A percentile compares a stretch with the other conserved stretches of the same genome.
These are phyloP conservation scores for Cephalotes varians DNA, from an alignment of 2,888 invertebrate species.

Conservation along the genomic window DNA sequence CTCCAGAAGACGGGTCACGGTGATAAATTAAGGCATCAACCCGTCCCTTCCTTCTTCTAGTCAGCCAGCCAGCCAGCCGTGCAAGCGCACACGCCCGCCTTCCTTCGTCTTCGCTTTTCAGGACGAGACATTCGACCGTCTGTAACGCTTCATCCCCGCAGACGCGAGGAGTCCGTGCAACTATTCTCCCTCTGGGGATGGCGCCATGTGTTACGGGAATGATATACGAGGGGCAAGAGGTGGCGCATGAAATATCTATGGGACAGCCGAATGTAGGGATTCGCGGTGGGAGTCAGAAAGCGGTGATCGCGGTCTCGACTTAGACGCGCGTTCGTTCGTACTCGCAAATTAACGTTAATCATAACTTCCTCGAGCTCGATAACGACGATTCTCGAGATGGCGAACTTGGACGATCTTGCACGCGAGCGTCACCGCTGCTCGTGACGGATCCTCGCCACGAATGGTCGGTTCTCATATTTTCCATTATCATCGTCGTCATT, in stretches of 20 bases:
- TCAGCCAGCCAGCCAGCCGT: slow-evolving; percentile 41
- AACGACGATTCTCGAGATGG: slow-evolving; percentile 21
- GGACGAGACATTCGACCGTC: slow-evolving; percentile 60
- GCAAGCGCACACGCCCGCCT: slow-evolving; percentile 2
- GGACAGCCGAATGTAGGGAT: slow-evolving; percentile 45
- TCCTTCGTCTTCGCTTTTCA: slow-evolving; percentile 69
- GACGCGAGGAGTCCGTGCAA: slow-evolving; percentile 46
- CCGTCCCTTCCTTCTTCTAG: slow-evolving; percentile 52
- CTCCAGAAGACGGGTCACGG: slow-evolving; percentile 73
- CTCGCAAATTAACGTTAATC: slow-evolving; percentile 64
- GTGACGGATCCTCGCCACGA: slow-evolving; percentile 39
- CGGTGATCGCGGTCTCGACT: slow-evolving; percentile 42
- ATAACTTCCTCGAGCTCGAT: slow-evolving; percentile 47
- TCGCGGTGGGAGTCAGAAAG: not conserved
- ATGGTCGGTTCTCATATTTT: slow-evolving; percentile 10
- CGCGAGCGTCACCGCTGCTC: slow-evolving; percentile 19
- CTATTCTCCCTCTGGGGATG: slow-evolving; percentile 68
- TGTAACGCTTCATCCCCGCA: slow-evolving; percentile 58
- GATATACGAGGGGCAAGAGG: slow-evolving; percentile 78
- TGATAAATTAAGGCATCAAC: slow-evolving; percentile 81
- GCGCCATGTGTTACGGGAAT: slow-evolving; percentile 81
- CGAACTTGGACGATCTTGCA: slow-evolving; percentile 25
- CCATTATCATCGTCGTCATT: not conserved
- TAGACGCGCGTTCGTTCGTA: slow-evolving; percentile 31
- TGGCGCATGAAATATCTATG: slow-evolving; percentile 66